Percentiles rank a stretch among this genome's conserved stretches.
Evolutionary conservation across 2,888 invertebrate genomes (phyloP).

Genomic region (Trichogramma evanescens): DNA sequence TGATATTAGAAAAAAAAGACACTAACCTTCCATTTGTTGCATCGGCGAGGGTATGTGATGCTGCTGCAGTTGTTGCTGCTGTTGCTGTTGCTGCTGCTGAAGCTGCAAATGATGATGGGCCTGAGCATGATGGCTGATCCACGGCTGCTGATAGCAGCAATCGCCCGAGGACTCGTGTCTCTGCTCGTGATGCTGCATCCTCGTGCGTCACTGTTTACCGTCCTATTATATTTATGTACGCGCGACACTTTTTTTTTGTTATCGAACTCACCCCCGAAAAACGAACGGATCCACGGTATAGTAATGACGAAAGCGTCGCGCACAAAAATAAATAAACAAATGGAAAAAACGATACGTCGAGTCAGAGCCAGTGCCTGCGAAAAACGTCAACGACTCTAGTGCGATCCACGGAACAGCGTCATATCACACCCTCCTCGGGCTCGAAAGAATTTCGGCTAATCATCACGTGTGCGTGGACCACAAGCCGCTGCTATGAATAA

Average conservation of each 20-base stretch:
- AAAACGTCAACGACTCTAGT: no score
- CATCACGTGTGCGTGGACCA: no score
- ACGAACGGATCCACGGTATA: not conserved
- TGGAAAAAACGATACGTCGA: not conserved
- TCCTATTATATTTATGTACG: not conserved
- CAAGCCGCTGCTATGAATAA: no score
- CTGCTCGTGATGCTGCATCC: constrained; percentile 35
- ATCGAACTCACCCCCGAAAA: not conserved
- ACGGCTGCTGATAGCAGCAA: constrained; percentile 44
- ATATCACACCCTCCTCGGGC: no score
- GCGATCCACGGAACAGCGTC: no score
- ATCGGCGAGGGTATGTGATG: constrained; percentile 53
- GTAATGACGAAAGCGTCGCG: not conserved
- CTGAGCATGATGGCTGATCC: constrained; percentile 36
- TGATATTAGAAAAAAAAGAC: not conserved
- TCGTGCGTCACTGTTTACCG: constrained; percentile 24
- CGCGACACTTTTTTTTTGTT: not conserved
- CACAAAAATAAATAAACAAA: not conserved
- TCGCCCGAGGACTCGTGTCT: constrained; percentile 30
- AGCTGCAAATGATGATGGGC: constrained; percentile 29
- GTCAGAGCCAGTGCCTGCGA: no score
- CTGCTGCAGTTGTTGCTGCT: constrained; percentile 19
- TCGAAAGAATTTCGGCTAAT: no score
- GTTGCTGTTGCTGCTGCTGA: constrained; percentile 16
- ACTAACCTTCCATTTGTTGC: constrained; percentile 72